Base-by-base conservation (phyloP, 2,888 invertebrate genomes). In the Diabrotica balteata region DNA sequence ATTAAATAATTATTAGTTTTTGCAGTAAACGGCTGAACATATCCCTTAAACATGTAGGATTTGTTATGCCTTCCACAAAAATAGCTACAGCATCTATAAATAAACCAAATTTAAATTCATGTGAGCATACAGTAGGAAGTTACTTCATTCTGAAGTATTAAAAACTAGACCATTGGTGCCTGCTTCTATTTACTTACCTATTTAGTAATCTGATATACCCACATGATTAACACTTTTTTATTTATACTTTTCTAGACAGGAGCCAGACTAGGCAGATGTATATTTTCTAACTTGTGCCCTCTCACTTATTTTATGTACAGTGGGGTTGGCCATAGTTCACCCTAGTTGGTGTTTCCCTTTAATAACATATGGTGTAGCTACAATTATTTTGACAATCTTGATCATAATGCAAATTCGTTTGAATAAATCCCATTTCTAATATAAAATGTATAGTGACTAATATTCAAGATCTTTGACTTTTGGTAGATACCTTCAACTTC, bases 61-160 rank as follows among this genome's bases (percentile, higher is more conserved):
- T 77, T 78, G 76, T 78, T 77, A 75, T 75, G 76, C 75, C 76
- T 77, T 73, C 71, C 66, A 75, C 77, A 71, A 78, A 77, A 79
- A 79, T 79, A 79, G 76, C 75, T 70, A 63, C 72, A 69, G 71
- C 70, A 62, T 73, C 78, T 76, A 78, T 76, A 79, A 79, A 79
- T 78, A 78, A 69, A 69, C 72, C 54, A 73, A 76, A 78, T 76
- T 74, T 72, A 76, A 75, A 76, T 74, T 75, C 75, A 76, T 75
- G 75, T 75, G 68, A 77, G 78, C 76, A 61, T 72, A 69, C 74
- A 76, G 72, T 76, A 78, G 79, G 78, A 78, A 78, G 77, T 76
- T 74, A 74, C 71, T 76, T 73, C 73, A 72, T 75, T 72, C 69
- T 65, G 65, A 59, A 59, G 45, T 73, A 70, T 66, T 69, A 72